Percentiles rank a stretch among this genome's conserved stretches.
Conservation (phyloP, 2,888 invertebrate species). For the Ophioninae sp. region DNA sequence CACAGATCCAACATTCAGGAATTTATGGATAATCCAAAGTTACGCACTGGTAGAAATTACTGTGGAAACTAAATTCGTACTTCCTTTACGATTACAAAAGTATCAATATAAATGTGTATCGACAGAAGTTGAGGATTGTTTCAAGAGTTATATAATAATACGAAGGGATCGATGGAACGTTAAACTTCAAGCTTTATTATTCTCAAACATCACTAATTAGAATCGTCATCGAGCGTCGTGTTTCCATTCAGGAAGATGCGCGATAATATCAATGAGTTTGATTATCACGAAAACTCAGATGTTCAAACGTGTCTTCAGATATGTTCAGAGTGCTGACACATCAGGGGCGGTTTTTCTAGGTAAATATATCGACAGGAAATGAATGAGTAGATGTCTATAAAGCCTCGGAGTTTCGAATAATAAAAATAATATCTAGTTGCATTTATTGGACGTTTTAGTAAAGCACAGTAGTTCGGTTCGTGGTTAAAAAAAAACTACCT, state of each 20-base stretch:
- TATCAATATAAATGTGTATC: no score
- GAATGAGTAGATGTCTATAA: slow-evolving; percentile 1
- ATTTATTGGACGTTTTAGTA: slow-evolving; percentile 29
- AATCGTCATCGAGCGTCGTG: neutral
- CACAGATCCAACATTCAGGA: neutral
- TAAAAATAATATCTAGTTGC: slow-evolving; percentile 13
- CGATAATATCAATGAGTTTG: neutral
- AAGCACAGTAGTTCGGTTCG: slow-evolving; percentile 44
- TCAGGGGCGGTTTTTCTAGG: neutral
- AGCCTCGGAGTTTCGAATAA: neutral
- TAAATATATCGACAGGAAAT: slow-evolving; percentile 1
- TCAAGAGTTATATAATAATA: no score
- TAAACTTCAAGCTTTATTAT: no score
- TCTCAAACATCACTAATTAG: neutral
- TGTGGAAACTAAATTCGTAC: neutral
- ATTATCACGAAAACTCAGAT: neutral
- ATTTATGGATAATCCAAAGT: neutral
- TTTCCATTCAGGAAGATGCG: neutral
- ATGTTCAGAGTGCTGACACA: slow-evolving; percentile 6
- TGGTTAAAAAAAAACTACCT: slow-evolving; percentile 53
- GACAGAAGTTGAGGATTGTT: neutral
- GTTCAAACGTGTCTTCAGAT: neutral
- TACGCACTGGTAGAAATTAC: neutral
- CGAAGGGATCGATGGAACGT: no score
- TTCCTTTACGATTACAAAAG: neutral